Conservation (phyloP, 2,888 invertebrate species). For the Lasioglossum calceatum region DNA sequence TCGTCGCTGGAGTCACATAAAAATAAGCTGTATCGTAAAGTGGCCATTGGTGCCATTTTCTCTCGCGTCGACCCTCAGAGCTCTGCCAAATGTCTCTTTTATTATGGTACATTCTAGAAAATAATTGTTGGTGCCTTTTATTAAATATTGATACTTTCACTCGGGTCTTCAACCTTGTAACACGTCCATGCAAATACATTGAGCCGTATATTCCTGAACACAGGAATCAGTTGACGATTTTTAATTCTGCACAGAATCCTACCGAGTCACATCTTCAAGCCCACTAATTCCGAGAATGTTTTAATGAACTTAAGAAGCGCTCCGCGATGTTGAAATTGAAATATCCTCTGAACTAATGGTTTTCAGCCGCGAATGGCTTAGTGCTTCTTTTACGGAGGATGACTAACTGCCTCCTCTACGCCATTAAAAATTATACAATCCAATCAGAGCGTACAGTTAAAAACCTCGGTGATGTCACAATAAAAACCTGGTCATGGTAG, state of each 20-base stretch:
- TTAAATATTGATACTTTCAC: too few species aligned
- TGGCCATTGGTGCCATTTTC: not conserved
- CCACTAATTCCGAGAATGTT: not conserved
- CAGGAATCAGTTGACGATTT: not conserved
- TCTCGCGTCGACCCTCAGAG: too few species aligned
- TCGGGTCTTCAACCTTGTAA: too few species aligned
- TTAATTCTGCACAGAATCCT: not conserved
- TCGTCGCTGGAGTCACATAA: not conserved
- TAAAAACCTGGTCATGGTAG: too few species aligned
- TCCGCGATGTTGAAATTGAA: not conserved
- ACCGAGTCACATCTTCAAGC: not conserved
- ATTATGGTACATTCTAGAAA: too few species aligned
- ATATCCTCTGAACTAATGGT: not conserved
- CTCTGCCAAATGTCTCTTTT: not conserved
- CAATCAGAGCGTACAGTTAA: not conserved
- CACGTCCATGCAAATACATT: too few species aligned
- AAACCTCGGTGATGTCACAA: too few species aligned
- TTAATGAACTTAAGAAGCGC: not conserved
- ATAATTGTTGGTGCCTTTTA: too few species aligned
- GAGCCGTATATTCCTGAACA: not conserved
- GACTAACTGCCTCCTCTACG: not conserved
- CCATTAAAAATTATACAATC: not conserved
- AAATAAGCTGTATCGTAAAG: not conserved
- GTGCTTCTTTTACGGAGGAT: not conserved
- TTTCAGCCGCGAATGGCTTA: not conserved